Conservation (phyloP, 2,113 vertebrate genomes). For the Cyrtonyx montezumae region DNA sequence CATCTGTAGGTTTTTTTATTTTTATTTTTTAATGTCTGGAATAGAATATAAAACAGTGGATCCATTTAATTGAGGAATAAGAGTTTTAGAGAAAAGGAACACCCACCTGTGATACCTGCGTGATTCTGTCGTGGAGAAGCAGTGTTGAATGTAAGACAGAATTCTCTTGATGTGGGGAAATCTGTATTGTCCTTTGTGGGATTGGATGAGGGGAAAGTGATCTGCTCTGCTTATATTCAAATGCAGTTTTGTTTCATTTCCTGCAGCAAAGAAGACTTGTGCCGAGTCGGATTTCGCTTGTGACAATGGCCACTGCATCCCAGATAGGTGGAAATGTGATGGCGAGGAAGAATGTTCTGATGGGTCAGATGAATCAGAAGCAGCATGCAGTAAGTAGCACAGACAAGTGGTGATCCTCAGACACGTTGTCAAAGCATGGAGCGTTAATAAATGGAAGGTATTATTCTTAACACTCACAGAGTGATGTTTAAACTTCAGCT, state of each 20-base stretch:
- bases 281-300: slow-evolving; percentile 93
- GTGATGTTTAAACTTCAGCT: not conserved
- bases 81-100: not conserved
- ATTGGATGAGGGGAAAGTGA: not conserved
- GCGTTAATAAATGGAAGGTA: not conserved
- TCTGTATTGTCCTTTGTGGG: fast-evolving
- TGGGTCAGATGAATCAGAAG: slow-evolving; percentile 90
- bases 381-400: slow-evolving; percentile 90
- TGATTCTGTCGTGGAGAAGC: not conserved
- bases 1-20: not conserved
- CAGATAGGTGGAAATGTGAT: slow-evolving; percentile 92
- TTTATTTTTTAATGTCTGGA: not conserved
- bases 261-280: slow-evolving; percentile 93
- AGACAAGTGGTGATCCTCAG: not conserved
- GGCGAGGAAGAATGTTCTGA: slow-evolving; percentile 93
- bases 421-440: not conserved
- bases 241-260: not conserved
- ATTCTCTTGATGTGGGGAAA: not conserved
- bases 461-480: not conserved
- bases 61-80: not conserved
- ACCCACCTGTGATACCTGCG: not conserved
- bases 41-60: not conserved
- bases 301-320: slow-evolving; percentile 93
- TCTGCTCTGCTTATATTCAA: not conserved
- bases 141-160: not conserved